Evolutionary conservation across 2,797 vertebrate species (phyloP), one percentile per base, ranked within the genome.

Genomic region (Zenarchopterus dispar): DNA sequence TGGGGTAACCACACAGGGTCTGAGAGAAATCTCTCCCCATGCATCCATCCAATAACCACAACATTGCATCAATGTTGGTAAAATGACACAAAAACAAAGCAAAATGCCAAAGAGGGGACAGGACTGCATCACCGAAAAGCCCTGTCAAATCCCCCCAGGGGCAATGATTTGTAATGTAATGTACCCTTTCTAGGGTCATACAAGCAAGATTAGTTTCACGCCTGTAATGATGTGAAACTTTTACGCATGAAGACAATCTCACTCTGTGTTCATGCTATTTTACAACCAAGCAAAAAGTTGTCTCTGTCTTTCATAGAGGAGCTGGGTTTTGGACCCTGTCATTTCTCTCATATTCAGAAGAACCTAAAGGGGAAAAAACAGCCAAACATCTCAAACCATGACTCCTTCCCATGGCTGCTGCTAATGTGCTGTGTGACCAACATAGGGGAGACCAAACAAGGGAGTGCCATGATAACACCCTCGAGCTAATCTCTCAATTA

Each of bases 401-500:
- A 77, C 64, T 84, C 54, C 47, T 85, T 82, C 84, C 75, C 80
- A 84, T 67, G 26, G 73, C 67, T 70, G 56, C 45, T 44, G 13
- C 50, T 58, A 41, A 44, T 43, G 42, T 46, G 47, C 68, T 48
- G 42, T 71, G 70, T 69, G 65, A 81, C 78, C 82, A 73, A 46
- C 67, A 46, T 69, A 78, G 55, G 44, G 77, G 71, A 81, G 73
- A 64, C 72, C 85, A 91, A 90, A 93, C 89, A 85, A 84, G 86
- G 88, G 88, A 90, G 90, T 81, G 87, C 82, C 89, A 83, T 84
- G 85, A 86, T 84, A 67, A 78, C 81, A 90, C 85, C 88, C 83
- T 72, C 63, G 39, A 70, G 63, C 57, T 88, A 92, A 91, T 91
- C 91, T 90, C 80, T 81, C 89, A 93, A 93, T 92, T 89, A 89